These are phyloP conservation scores for Timandra comae DNA, from an alignment of 2,888 invertebrate species.

Conservation along the genomic window DNA sequence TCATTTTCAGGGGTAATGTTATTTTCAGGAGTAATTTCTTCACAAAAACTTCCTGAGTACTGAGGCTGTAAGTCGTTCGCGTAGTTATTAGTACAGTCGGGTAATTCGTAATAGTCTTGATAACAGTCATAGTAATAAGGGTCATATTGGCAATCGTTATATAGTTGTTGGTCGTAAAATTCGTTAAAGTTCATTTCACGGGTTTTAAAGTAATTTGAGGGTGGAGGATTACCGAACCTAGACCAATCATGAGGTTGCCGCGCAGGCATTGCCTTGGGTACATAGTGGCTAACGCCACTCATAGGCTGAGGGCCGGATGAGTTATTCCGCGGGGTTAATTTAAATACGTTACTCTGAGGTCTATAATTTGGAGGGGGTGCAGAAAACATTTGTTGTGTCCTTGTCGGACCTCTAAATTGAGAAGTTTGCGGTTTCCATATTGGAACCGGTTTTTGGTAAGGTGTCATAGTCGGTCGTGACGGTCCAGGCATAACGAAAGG, in stretches of 20 bases:
- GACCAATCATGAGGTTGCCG: constrained; percentile 11
- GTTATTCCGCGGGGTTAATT: background rate
- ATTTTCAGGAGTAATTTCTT: too few species aligned
- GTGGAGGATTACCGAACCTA: constrained; percentile 16
- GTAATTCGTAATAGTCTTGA: too few species aligned
- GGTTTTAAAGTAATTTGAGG: constrained; percentile 18
- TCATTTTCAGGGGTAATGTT: too few species aligned
- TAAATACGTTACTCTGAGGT: background rate
- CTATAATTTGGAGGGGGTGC: background rate
- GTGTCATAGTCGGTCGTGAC: background rate
- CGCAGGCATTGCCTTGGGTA: constrained; percentile 6
- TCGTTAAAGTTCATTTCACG: constrained; percentile 20
- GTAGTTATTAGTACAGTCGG: too few species aligned
- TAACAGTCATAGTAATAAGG: too few species aligned
- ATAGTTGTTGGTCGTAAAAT: too few species aligned
- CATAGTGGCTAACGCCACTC: constrained; percentile 11
- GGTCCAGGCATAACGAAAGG: background rate
- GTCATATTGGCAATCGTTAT: too few species aligned
- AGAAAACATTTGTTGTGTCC: background rate
- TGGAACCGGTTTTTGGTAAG: too few species aligned
- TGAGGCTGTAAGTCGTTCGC: too few species aligned
- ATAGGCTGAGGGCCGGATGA: background rate
- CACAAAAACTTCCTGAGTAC: too few species aligned
- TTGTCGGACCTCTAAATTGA: background rate
- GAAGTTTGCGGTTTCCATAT: background rate